Conservation (phyloP, 53 echinoderm and acorn worm species). For the Stichopus horrens region DNA sequence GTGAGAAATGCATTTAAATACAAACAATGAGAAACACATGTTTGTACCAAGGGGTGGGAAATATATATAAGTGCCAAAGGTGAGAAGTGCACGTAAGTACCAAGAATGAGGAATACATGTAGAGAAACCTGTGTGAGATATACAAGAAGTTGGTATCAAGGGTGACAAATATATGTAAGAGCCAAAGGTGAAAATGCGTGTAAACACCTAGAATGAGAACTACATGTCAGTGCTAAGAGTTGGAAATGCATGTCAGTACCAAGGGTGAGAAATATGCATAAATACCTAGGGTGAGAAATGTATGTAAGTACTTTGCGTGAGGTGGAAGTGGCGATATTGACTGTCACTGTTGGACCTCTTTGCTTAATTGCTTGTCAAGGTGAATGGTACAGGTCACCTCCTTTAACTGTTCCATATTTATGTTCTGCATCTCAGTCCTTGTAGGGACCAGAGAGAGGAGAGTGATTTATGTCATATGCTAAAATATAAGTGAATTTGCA, state of each 20-base stretch:
- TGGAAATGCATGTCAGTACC: background rate
- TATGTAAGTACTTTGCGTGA: background rate
- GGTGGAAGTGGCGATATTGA: too few relatives aligned
- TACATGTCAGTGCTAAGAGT: conserved; percentile 68
- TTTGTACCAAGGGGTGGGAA: background rate
- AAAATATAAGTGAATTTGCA: too few relatives aligned
- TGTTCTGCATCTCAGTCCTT: too few relatives aligned
- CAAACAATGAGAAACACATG: background rate
- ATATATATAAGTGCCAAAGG: background rate
- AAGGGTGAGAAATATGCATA: background rate
- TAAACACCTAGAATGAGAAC: conserved; percentile 70
- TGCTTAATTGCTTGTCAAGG: too few relatives aligned
- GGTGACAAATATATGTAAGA: background rate
- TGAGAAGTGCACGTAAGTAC: background rate
- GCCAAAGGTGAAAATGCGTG: background rate
- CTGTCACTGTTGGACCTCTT: too few relatives aligned
- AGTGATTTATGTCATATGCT: too few relatives aligned
- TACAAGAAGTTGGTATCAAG: background rate
- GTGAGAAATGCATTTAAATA: background rate
- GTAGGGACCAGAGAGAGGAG: too few relatives aligned
- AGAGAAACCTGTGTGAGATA: too few relatives aligned
- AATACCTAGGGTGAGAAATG: background rate
- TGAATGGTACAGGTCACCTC: too few relatives aligned
- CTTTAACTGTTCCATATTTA: too few relatives aligned
- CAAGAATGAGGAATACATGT: conserved; percentile 64